These are phyloP conservation scores for Ctenosaura bakeri DNA, from an alignment of 2,797 vertebrate species.

Conservation along the genomic window DNA sequence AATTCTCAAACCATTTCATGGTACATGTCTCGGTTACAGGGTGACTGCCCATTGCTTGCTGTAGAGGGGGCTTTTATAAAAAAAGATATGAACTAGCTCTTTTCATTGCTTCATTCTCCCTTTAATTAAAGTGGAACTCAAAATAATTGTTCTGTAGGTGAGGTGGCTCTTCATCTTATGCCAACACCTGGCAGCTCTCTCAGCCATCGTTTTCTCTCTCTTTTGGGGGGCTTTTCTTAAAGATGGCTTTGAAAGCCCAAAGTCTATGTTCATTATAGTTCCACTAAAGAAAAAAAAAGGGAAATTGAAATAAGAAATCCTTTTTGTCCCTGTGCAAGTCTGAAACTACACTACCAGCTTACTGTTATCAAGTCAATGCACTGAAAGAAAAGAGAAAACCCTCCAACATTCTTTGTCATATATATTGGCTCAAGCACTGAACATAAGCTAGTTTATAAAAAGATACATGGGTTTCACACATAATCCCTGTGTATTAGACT, in stretches of 20 bases:
- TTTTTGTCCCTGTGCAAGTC: constrained; percentile 74
- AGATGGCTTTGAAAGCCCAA: constrained; percentile 16
- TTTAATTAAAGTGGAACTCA: constrained; percentile 29
- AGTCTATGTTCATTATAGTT: constrained; percentile 12
- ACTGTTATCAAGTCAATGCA: constrained; percentile 64
- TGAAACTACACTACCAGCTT: constrained; percentile 57
- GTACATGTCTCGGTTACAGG: not conserved
- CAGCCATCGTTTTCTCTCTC: constrained; percentile 13
- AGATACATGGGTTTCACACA: constrained; percentile 72
- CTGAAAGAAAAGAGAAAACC: constrained; percentile 59
- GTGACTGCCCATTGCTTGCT: not conserved
- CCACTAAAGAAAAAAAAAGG: constrained; percentile 36
- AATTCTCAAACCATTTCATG: not conserved
- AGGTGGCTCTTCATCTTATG: constrained; percentile 34
- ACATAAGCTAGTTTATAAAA: constrained; percentile 74
- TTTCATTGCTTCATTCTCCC: constrained; percentile 25
- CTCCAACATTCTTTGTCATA: constrained; percentile 69
- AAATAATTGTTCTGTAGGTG: constrained; percentile 29
- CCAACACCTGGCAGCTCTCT: constrained; percentile 17
- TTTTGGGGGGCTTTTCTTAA: constrained; percentile 22
- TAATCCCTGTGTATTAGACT: constrained; percentile 78
- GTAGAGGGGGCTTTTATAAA: not conserved
- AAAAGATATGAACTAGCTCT: not conserved
- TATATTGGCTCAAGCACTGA: constrained; percentile 77
- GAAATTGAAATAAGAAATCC: constrained; percentile 40